A percentile compares a stretch with the other conserved stretches of the same genome.
phyloP scores from a whole-genome alignment of 2,797 vertebrate species.

The Microtus californicus region DNA sequence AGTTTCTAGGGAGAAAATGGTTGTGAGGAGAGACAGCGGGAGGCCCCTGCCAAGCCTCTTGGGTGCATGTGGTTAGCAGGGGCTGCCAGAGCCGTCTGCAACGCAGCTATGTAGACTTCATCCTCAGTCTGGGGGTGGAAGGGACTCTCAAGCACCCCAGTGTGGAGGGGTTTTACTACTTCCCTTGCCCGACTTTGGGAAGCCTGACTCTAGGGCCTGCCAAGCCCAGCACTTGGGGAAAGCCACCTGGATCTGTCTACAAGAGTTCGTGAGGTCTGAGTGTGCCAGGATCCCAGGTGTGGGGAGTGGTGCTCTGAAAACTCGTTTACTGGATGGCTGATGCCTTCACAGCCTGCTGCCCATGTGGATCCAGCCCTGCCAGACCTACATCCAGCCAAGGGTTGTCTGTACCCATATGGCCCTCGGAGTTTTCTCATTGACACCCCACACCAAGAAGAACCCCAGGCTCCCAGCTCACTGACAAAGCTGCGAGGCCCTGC shows the following conservation, averaged over 20 bases:
- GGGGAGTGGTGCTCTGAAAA: neutral
- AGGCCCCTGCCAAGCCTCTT: neutral
- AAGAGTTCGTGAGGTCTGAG: neutral
- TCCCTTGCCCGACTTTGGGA: neutral
- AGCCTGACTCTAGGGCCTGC: neutral
- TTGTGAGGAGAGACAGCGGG: neutral
- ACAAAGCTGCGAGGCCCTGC: slow-evolving; percentile 31
- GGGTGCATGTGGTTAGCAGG: neutral
- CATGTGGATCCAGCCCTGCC: neutral
- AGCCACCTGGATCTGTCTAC: neutral
- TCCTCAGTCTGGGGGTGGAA: neutral
- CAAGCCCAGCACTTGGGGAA: neutral
- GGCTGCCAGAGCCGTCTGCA: neutral
- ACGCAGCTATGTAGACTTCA: neutral
- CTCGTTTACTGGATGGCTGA: neutral
- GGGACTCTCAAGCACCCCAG: neutral
- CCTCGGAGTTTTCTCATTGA: neutral
- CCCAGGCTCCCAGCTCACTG: neutral
- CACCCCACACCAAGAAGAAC: slow-evolving; percentile 49
- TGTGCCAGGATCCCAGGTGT: neutral
- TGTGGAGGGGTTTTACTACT: neutral
- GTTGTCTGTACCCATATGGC: slow-evolving; percentile 50
- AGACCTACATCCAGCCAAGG: neutral
- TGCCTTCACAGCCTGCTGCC: neutral
- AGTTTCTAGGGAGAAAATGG: slow-evolving; percentile 55